phyloP scores from a whole-genome alignment of 2,113 vertebrate species.

The Aspidoscelis tigris region DNA sequence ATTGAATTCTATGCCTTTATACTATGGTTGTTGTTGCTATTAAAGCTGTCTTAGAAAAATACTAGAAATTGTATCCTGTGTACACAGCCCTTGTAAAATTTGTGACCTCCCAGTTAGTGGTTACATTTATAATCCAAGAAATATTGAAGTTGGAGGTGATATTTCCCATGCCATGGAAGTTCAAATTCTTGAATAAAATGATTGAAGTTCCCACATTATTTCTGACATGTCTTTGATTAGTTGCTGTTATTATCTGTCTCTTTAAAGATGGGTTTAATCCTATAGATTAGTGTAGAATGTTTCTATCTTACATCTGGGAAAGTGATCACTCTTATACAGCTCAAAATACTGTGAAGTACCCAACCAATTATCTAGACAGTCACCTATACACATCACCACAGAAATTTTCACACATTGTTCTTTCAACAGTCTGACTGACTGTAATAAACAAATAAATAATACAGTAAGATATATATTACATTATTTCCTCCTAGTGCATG shows the following conservation, averaged over 20 bases:
- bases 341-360: not conserved
- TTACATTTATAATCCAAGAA: not conserved
- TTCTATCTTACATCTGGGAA: conserved; percentile 27
- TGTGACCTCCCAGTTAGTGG: not conserved
- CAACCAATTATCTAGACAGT: not conserved
- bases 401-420: not conserved
- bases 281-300: not conserved
- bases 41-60: not conserved
- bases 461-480: not conserved
- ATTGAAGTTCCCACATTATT: not conserved
- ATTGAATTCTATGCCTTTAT: too few relatives aligned
- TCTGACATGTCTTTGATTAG: conserved; percentile 9
- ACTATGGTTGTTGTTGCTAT: too few relatives aligned
- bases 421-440: not conserved
- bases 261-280: not conserved
- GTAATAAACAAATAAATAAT: too few relatives aligned
- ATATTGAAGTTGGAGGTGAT: not conserved
- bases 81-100: too few relatives aligned
- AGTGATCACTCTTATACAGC: not conserved
- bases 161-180: not conserved
- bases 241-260: conserved; percentile 10
- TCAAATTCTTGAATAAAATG: not conserved
- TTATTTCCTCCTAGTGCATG: too few relatives aligned
- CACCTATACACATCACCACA: not conserved
- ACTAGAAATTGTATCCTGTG: not conserved